Evolutionary conservation across 2,113 vertebrate genomes (phyloP), one percentile per base, ranked within the genome.

Genomic region (Dissostichus mawsoni): DNA sequence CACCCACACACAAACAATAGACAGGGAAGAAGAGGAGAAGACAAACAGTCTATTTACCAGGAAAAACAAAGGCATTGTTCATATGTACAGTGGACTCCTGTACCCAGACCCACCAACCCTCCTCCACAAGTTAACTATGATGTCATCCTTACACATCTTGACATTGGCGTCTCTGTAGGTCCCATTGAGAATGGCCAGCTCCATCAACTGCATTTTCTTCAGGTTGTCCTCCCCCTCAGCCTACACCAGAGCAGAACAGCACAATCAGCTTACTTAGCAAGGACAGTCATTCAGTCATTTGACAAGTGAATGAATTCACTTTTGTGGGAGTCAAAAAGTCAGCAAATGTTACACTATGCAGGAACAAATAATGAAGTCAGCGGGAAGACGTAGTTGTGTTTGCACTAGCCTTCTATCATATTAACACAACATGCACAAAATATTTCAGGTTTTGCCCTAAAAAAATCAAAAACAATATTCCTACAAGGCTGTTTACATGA

Each of bases 201-300:
- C 98, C 98, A 99, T 99, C 95, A 99, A 93, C 93, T 99, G 98
- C 97, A 99, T 98, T 94, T 99, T 99, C 94, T 99, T 99, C 95
- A 99, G 96, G 94, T 97, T 99, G 96, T 99, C 98, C 92, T 99
- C 98, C 77, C 98, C 98, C 93, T 99, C 98, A 41, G 98, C 98
- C 98, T 99, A 71, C 70, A 56, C 47, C 81, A 45, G 77, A 29
- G 63, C 65, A 86, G 41, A 89, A 25, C 58, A 59, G 62, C 74
- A 90, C 74, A 86, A 73, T 71, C 77, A 87, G 66, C 66, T 82
- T 45, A 59, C 75, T 65, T 20, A 77, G 59, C 14, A 5, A 66
- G 20, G 11, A 62, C 48, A 10, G 52, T 69, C 73, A 59, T 63
- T 83, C 75, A 65, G 51, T 36, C 69, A 5, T 16, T 53, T 44